Evolutionary conservation across 2,113 vertebrate species (phyloP).

Genomic region (Cyanoderma ruficeps): DNA sequence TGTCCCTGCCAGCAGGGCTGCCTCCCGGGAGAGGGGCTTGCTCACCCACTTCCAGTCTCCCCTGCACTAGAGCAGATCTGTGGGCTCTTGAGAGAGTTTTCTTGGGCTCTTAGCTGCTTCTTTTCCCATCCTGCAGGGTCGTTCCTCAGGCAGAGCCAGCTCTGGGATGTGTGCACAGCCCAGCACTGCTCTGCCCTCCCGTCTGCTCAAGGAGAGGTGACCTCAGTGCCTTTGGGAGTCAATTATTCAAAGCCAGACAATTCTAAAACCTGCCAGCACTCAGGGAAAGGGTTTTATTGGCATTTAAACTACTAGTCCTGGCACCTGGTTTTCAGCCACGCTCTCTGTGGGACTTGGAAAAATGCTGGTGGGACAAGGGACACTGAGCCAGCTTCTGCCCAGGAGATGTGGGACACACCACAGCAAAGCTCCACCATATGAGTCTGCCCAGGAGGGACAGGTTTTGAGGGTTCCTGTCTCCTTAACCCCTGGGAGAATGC

Average conservation of each 20-base stretch:
- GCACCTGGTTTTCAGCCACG: not conserved
- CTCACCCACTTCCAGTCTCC: not conserved
- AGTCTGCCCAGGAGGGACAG: not conserved
- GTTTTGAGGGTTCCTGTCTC: not conserved
- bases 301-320: not conserved
- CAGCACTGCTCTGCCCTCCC: not conserved
- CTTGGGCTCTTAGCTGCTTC: not conserved
- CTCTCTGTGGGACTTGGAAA: not conserved
- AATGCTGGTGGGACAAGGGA: not conserved
- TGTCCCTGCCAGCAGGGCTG: not conserved
- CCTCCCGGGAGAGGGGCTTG: rapidly evolving
- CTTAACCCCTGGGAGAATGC: not conserved
- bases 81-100: not conserved
- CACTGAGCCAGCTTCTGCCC: not conserved
- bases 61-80: not conserved
- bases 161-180: not conserved
- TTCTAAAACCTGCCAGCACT: not conserved
- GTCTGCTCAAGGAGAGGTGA: not conserved
- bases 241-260: not conserved
- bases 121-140: rapidly evolving
- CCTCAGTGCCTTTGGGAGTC: not conserved
- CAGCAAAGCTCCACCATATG: not conserved
- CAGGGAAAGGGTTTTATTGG: not conserved
- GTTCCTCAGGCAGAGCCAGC: too few species aligned
- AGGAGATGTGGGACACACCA: rapidly evolving